Percentiles rank a stretch among this genome's conserved stretches.
Evolutionary conservation across 2,797 vertebrate genomes (phyloP).

Genomic region (Acanthurus lineatus): DNA sequence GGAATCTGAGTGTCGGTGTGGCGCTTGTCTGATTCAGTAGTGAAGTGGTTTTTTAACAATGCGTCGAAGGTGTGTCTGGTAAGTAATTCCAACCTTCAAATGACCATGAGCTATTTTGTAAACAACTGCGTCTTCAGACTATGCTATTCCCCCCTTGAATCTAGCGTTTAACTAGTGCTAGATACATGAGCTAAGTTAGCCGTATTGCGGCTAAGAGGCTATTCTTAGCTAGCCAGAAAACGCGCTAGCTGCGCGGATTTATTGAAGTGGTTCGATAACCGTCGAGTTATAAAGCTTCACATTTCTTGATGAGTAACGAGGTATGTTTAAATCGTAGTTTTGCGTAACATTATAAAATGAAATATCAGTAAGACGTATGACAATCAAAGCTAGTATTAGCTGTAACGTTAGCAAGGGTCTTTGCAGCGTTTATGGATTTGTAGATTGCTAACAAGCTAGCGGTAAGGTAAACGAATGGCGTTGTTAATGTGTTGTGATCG

Average conservation of each 20-base stretch:
- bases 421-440: slow-evolving; percentile 32
- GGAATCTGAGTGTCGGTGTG: slow-evolving; percentile 64
- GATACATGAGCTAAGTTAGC: slow-evolving; percentile 63
- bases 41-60: slow-evolving; percentile 62
- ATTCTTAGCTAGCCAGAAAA: slow-evolving; percentile 37
- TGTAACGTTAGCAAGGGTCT: slow-evolving; percentile 16
- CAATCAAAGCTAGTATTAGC: slow-evolving; percentile 62
- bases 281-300: not conserved
- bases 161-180: slow-evolving; percentile 59
- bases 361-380: slow-evolving; percentile 7
- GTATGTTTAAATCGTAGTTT: not conserved
- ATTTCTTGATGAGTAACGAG: not conserved
- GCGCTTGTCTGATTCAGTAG: slow-evolving; percentile 14
- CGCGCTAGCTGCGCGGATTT: slow-evolving; percentile 12
- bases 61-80: slow-evolving; percentile 79
- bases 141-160: slow-evolving; percentile 7
- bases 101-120: slow-evolving; percentile 46
- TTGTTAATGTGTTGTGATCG: not conserved
- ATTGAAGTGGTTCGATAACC: not conserved
- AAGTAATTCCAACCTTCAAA: slow-evolving; percentile 53
- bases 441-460: slow-evolving; percentile 22
- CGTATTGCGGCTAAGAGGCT: slow-evolving; percentile 57
- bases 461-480: not conserved
- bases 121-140: slow-evolving; percentile 32
- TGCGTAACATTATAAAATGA: not conserved